phyloP scores from a whole-genome alignment of 2,797 vertebrate species.

The Adelosebastes latens region DNA sequence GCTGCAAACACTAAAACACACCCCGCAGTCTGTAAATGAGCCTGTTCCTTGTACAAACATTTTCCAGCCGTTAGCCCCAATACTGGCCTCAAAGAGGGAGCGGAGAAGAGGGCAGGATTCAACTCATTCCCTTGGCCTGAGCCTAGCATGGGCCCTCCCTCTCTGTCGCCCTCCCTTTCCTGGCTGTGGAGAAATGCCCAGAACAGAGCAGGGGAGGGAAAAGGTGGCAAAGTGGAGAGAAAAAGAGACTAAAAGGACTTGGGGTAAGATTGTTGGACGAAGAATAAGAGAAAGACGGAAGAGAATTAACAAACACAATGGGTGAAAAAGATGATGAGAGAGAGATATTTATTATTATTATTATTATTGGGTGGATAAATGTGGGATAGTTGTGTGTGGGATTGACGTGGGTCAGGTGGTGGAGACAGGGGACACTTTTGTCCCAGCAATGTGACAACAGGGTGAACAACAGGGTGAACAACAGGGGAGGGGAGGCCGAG shows the following conservation, averaged over 20 bases:
- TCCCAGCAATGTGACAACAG: constrained; percentile 36
- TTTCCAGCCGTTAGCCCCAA: constrained; percentile 56
- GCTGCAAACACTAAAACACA: constrained; percentile 6
- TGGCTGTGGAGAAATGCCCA: constrained; percentile 48
- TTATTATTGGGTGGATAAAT: background rate
- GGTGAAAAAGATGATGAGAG: background rate
- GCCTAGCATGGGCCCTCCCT: constrained; percentile 32
- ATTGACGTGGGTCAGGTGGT: constrained; percentile 31
- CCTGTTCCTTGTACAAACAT: constrained; percentile 66
- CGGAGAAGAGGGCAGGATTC: constrained; percentile 44
- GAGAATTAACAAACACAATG: background rate
- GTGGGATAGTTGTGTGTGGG: background rate
- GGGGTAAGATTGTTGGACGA: background rate
- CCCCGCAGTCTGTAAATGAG: constrained; percentile 49
- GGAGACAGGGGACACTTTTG: constrained; percentile 45
- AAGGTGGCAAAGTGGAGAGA: constrained; percentile 12
- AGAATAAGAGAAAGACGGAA: background rate
- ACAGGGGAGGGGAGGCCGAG: constrained; percentile 20
- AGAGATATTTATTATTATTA: background rate
- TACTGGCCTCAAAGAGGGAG: constrained; percentile 66
- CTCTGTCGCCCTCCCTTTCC: constrained; percentile 11
- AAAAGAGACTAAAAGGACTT: background rate
- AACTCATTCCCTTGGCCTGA: constrained; percentile 44
- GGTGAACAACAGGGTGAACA: constrained; percentile 25
- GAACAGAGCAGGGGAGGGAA: constrained; percentile 21